Conservation (phyloP, 2,113 vertebrate genomes). For the Setophaga kirtlandii region DNA sequence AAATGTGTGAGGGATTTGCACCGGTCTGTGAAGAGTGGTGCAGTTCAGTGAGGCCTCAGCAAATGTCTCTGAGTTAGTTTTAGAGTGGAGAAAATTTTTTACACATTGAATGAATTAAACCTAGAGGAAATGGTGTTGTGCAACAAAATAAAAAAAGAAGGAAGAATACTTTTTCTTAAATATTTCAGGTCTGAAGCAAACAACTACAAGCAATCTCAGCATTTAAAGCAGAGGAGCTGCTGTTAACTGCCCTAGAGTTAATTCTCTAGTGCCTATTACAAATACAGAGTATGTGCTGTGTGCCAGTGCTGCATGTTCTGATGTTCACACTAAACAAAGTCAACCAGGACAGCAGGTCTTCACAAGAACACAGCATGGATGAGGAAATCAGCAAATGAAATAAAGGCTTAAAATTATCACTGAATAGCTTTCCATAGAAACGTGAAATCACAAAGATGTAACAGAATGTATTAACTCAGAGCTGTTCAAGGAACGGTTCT, state of each 20-base stretch:
- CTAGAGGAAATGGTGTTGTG: neutral
- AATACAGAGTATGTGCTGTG: neutral
- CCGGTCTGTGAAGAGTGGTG: neutral
- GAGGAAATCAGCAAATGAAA: neutral
- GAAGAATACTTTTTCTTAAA: neutral
- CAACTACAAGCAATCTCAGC: neutral
- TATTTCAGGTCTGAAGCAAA: neutral
- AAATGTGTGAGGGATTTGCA: neutral
- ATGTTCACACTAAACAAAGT: neutral
- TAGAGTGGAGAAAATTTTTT: neutral
- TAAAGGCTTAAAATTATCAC: neutral
- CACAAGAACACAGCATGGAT: neutral
- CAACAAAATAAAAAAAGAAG: neutral
- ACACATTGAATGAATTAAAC: neutral
- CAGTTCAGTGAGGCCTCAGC: neutral
- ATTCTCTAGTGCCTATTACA: neutral
- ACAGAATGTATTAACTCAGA: neutral
- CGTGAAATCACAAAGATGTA: neutral
- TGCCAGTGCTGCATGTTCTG: neutral
- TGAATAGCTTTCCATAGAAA: neutral
- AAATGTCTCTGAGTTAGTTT: neutral
- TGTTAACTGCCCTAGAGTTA: neutral
- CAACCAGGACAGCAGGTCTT: neutral
- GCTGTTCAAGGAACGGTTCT: neutral
- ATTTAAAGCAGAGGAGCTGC: neutral